Conservation (phyloP, 2,113 vertebrate species). For the Burhinus bistriatus region DNA sequence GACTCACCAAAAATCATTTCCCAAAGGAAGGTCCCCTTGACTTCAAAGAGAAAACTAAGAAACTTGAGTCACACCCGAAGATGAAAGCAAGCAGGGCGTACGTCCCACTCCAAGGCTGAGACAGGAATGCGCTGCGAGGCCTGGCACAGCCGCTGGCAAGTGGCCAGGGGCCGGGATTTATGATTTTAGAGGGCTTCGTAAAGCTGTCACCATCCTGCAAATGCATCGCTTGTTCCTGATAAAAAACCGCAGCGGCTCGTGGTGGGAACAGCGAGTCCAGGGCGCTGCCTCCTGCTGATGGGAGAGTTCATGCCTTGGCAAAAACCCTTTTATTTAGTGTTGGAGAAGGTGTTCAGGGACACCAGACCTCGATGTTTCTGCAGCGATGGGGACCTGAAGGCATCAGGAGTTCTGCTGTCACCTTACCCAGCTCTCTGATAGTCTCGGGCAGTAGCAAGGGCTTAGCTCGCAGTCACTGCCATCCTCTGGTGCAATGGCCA, state of each 20-base stretch:
- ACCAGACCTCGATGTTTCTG: background rate
- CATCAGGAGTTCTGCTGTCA: background rate
- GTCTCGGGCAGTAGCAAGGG: background rate
- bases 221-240: background rate
- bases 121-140: background rate
- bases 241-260: background rate
- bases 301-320: background rate
- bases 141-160: background rate
- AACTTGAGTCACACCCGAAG: background rate
- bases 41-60: background rate
- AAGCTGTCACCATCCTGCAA: background rate
- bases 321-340: background rate
- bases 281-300: background rate
- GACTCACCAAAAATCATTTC: background rate
- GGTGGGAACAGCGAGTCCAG: background rate
- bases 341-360: background rate
- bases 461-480: too few species aligned
- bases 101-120: background rate
- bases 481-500: background rate
- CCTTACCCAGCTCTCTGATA: background rate
- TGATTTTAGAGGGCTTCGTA: background rate
- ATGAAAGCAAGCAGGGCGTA: background rate
- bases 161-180: rapidly evolving
- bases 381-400: background rate
- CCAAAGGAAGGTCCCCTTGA: background rate